Conservation (phyloP, 2,113 vertebrate species). For the Lycaon pictus region DNA sequence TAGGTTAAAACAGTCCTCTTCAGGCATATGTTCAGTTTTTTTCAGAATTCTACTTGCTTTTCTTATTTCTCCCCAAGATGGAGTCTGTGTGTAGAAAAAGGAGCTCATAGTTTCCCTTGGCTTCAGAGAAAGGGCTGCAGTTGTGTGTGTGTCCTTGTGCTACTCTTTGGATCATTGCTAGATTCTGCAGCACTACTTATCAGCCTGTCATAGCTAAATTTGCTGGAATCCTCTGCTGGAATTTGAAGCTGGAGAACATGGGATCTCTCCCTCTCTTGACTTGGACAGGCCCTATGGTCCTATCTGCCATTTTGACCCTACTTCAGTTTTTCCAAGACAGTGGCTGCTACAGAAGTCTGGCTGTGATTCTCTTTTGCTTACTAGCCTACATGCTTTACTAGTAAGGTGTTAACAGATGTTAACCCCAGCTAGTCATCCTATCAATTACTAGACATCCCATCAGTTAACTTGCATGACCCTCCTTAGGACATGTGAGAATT, state of each 20-base stretch:
- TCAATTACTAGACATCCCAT: background rate
- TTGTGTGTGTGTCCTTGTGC: background rate
- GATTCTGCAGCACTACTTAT: background rate
- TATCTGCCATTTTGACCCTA: background rate
- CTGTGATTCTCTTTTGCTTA: background rate
- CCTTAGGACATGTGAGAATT: background rate
- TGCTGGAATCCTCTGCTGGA: background rate
- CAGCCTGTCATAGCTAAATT: background rate
- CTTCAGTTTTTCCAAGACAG: background rate
- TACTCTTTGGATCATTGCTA: background rate
- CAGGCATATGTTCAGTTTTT: background rate
- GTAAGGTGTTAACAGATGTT: background rate
- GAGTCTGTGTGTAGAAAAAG: background rate
- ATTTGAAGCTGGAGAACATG: background rate
- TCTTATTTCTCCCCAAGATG: background rate
- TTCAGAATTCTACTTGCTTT: background rate
- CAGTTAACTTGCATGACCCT: background rate
- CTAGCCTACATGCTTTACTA: background rate
- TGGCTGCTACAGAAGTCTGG: background rate
- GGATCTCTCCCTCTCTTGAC: background rate
- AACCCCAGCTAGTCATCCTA: background rate
- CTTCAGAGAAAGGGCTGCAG: background rate
- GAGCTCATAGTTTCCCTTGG: background rate
- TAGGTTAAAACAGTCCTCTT: conserved; percentile 13
- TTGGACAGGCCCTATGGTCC: background rate